Conservation (phyloP, 2,113 vertebrate genomes). For the Irena cyanogastra region DNA sequence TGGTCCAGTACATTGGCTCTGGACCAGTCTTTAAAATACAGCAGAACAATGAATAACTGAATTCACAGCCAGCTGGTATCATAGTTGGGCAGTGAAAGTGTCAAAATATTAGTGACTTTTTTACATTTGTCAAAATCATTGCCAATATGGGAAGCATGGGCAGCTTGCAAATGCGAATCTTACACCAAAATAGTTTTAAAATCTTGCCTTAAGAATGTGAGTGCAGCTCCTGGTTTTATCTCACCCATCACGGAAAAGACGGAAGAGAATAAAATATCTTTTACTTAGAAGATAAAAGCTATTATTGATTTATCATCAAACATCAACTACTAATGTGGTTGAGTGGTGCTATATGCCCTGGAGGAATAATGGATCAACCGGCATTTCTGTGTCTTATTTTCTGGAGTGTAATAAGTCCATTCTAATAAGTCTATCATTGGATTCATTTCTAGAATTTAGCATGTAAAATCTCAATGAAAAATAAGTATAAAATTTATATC, state of each 20-base stretch:
- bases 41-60: constrained; percentile 82
- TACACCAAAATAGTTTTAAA: constrained; percentile 67
- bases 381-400: constrained; percentile 52
- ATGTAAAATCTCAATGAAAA: constrained; percentile 40
- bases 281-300: constrained; percentile 71
- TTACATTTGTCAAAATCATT: constrained; percentile 83
- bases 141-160: constrained; percentile 79
- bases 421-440: constrained; percentile 35
- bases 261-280: constrained; percentile 64
- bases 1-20: constrained; percentile 89
- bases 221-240: constrained; percentile 61
- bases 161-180: constrained; percentile 79
- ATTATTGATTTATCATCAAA: constrained; percentile 71
- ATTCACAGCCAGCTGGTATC: constrained; percentile 97
- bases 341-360: constrained; percentile 56
- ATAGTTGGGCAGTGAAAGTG: constrained; percentile 82
- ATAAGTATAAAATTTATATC: constrained; percentile 48
- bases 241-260: neutral
- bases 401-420: constrained; percentile 34
- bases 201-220: constrained; percentile 64
- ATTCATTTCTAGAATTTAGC: constrained; percentile 55
- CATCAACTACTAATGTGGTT: constrained; percentile 67
- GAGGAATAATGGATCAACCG: constrained; percentile 59
- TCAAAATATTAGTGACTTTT: constrained; percentile 88
- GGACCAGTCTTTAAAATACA: constrained; percentile 94